These are phyloP conservation scores for Stigmatopora nigra DNA, from an alignment of 2,113 vertebrate species.

Conservation along the genomic window DNA sequence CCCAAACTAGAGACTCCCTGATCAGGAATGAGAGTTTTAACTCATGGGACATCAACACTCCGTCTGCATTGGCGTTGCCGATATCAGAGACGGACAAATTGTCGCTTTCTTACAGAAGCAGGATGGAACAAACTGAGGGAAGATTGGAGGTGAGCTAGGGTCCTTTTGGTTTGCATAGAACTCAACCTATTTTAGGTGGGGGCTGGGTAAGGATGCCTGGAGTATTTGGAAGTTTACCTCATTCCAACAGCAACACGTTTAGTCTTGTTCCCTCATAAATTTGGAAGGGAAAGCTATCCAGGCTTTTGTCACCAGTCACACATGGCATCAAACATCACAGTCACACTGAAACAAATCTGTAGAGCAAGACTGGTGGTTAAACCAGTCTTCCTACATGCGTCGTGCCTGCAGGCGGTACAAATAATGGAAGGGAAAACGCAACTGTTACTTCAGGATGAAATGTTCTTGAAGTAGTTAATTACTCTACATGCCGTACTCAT, in stretches of 20 bases:
- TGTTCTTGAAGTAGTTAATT: neutral
- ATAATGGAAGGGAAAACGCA: neutral
- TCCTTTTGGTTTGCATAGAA: neutral
- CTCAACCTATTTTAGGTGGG: neutral
- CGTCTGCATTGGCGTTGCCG: slow-evolving; percentile 7
- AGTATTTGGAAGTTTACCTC: slow-evolving; percentile 10
- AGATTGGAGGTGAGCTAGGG: slow-evolving; percentile 40
- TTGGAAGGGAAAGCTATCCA: slow-evolving; percentile 1
- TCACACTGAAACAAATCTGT: slow-evolving; percentile 1
- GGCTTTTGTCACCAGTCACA: slow-evolving; percentile 13
- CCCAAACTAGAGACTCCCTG: neutral
- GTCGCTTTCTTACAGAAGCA: slow-evolving; percentile 1
- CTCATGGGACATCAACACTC: slow-evolving; percentile 3
- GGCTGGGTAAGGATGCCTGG: neutral
- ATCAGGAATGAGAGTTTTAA: slow-evolving; percentile 27
- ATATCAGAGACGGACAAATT: slow-evolving; percentile 19
- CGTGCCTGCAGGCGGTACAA: neutral
- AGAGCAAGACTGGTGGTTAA: slow-evolving; percentile 21
- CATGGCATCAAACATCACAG: slow-evolving; percentile 20
- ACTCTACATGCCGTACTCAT: neutral
- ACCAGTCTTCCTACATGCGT: slow-evolving; percentile 64
- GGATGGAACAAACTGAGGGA: neutral
- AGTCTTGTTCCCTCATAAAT: slow-evolving; percentile 26
- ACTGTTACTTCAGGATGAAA: neutral
- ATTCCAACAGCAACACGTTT: slow-evolving; percentile 25